These are phyloP conservation scores for Mirza zaza DNA, from an alignment of 2,113 vertebrate genomes.

Conservation along the genomic window DNA sequence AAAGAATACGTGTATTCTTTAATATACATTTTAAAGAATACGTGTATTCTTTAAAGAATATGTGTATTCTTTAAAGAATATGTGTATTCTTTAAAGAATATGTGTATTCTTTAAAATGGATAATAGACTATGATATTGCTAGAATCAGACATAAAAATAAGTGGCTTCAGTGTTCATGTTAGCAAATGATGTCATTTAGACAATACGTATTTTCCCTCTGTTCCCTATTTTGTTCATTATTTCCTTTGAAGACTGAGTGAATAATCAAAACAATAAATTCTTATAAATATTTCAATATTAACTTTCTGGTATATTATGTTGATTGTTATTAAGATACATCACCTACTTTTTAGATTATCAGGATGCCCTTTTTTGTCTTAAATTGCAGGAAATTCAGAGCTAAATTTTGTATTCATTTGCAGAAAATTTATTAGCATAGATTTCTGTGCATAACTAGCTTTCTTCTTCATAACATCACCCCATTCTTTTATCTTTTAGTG, in stretches of 20 bases:
- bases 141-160: neutral
- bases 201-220: neutral
- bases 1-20: neutral
- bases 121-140: neutral
- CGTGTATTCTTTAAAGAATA: neutral
- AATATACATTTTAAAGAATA: no score
- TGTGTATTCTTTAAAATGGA: neutral
- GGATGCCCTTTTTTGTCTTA: neutral
- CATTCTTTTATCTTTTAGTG: neutral
- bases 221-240: neutral
- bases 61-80: neutral
- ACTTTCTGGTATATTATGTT: neutral
- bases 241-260: conserved; percentile 28
- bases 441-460: conserved; percentile 7
- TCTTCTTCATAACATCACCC: neutral
- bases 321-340: neutral
- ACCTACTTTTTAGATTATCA: neutral
- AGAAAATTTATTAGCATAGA: conserved; percentile 19
- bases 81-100: neutral
- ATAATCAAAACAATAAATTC: neutral
- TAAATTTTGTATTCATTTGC: conserved; percentile 14
- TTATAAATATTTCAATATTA: neutral
- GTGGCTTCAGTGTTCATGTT: neutral
- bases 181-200: neutral
- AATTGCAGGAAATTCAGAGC: conserved; percentile 4